A percentile compares a stretch with the other conserved stretches of the same genome.
Evolutionary conservation across 2,888 invertebrate species (phyloP).

Genomic region (Clusia tigrina): DNA sequence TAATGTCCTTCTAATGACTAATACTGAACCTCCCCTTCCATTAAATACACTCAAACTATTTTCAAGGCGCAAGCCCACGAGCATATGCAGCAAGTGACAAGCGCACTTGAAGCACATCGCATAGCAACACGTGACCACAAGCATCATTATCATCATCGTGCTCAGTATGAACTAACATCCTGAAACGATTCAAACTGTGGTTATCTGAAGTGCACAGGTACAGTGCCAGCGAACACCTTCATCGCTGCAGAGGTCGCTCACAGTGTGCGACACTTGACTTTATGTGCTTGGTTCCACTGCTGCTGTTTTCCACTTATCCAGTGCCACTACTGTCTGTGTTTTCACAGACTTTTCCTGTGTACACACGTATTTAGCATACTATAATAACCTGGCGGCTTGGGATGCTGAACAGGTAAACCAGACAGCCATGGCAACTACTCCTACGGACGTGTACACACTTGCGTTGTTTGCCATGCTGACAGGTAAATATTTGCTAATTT

Average conservation of each 20-base stretch:
- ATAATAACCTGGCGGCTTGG: conserved; percentile 32
- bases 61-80: no score
- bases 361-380: conserved; percentile 14
- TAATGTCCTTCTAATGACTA: no score
- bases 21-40: no score
- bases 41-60: no score
- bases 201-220: conserved; percentile 50
- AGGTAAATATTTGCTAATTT: conserved; percentile 51
- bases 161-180: conserved; percentile 6
- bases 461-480: conserved; percentile 32
- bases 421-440: background rate
- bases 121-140: conserved; percentile 15
- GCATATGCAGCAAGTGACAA: no score
- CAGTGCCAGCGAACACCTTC: conserved; percentile 7
- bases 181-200: conserved; percentile 39
- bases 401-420: conserved; percentile 44
- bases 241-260: background rate
- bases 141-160: conserved; percentile 4
- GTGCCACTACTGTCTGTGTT: conserved; percentile 10
- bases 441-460: background rate
- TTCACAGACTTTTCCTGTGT: conserved; percentile 8
- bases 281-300: conserved; percentile 42
- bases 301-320: conserved; percentile 22
- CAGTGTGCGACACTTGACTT: conserved; percentile 51
- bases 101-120: conserved; percentile 1